Evolutionary conservation across 2,113 vertebrate genomes (phyloP).

Genomic region (Daboia siamensis): DNA sequence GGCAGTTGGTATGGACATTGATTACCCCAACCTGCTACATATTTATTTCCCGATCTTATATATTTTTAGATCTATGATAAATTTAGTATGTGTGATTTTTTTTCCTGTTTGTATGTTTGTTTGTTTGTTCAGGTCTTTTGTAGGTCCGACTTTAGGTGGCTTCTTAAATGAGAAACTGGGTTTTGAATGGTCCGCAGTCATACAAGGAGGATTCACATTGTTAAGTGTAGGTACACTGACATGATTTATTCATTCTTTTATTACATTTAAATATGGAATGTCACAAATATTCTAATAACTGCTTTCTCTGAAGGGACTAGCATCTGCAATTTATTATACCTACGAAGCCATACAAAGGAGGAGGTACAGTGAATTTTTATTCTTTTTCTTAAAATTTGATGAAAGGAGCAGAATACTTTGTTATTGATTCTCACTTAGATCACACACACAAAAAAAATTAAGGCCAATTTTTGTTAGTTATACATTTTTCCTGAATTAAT

Average conservation of each 20-base stretch:
- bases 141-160: slow-evolving; percentile 85
- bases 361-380: slow-evolving; percentile 61
- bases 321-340: slow-evolving; percentile 66
- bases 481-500: not conserved
- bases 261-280: not conserved
- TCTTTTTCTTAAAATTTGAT: not conserved
- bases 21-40: not conserved
- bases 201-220: slow-evolving; percentile 79
- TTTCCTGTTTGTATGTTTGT: not conserved
- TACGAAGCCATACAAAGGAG: slow-evolving; percentile 51
- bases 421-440: not conserved
- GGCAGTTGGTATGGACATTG: not conserved
- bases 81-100: not conserved
- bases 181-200: slow-evolving; percentile 85
- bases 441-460: not conserved
- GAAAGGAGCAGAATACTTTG: not conserved
- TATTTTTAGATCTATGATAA: not conserved
- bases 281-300: slow-evolving; percentile 35
- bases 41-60: not conserved
- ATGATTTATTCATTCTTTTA: not conserved
- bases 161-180: slow-evolving; percentile 80
- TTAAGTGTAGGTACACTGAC: slow-evolving; percentile 75
- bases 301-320: slow-evolving; percentile 66
- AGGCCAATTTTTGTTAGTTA: not conserved
- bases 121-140: slow-evolving; percentile 75